Conservation (phyloP, 2,888 invertebrate genomes). For the Cinara cedri region DNA sequence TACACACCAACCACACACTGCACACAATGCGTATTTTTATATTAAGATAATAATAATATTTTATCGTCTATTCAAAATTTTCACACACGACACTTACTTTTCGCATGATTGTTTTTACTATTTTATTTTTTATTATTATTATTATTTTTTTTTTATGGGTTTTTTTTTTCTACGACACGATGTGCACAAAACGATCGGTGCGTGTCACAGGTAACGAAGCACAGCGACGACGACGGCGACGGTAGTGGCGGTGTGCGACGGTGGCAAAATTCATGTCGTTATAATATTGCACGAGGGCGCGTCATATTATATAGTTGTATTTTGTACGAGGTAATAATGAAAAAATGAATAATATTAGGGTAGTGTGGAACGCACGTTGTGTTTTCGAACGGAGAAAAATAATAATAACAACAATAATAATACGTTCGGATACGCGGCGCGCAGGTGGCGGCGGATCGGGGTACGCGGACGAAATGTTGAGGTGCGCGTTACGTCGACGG, state of each 20-base stretch:
- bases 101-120: conserved; percentile 28
- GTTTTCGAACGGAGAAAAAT: no score
- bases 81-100: conserved; percentile 33
- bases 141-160: background rate
- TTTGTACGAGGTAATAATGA: no score
- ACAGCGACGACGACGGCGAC: background rate
- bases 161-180: background rate
- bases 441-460: background rate
- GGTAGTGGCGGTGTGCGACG: background rate
- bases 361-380: no score
- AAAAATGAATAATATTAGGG: no score
- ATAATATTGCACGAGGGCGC: background rate
- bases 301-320: background rate
- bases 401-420: background rate
- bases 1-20: background rate
- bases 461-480: conserved; percentile 10
- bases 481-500: background rate
- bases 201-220: background rate
- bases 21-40: background rate
- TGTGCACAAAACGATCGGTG: background rate
- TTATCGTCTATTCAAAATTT: background rate
- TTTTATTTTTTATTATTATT: conserved; percentile 7
- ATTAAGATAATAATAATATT: background rate
- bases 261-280: background rate
- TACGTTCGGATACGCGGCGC: background rate